Conservation (phyloP, 1,140 invertebrate species). For the Protaetia brevitarsis region DNA sequence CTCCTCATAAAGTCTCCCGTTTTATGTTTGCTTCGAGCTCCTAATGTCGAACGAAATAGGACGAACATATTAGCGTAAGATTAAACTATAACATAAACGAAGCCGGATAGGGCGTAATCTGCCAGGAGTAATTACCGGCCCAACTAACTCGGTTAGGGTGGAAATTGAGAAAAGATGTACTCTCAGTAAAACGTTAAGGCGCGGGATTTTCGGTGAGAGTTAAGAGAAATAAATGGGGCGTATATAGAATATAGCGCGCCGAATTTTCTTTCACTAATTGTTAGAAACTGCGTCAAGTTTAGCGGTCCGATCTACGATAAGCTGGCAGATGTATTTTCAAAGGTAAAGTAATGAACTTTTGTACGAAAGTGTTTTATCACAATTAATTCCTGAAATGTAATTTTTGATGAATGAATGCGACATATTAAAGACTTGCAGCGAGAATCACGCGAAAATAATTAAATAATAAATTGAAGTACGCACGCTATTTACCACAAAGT, state of each 20-base stretch:
- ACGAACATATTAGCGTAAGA: constrained; percentile 5
- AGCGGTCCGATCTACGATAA: too few species aligned
- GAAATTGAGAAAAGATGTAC: constrained; percentile 7
- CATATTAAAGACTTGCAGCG: too few species aligned
- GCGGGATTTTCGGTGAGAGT: not conserved
- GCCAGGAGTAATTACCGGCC: constrained; percentile 6
- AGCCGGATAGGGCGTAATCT: constrained; percentile 5
- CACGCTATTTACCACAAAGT: too few species aligned
- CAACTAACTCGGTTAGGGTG: not conserved
- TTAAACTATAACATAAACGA: constrained; percentile 7
- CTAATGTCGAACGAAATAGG: constrained; percentile 4
- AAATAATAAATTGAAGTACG: too few species aligned
- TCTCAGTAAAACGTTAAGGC: not conserved
- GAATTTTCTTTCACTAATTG: too few species aligned
- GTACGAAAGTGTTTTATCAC: too few species aligned
- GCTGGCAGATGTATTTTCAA: too few species aligned
- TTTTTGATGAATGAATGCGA: too few species aligned
- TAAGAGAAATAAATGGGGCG: not conserved
- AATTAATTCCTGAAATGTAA: too few species aligned
- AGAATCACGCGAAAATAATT: too few species aligned
- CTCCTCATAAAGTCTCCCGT: not conserved
- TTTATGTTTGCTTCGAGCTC: constrained; percentile 1
- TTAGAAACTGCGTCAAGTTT: too few species aligned
- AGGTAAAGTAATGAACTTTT: too few species aligned
- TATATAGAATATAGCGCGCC: not conserved